phyloP scores from a whole-genome alignment of 2,113 vertebrate genomes.

The Melierax canorus region DNA sequence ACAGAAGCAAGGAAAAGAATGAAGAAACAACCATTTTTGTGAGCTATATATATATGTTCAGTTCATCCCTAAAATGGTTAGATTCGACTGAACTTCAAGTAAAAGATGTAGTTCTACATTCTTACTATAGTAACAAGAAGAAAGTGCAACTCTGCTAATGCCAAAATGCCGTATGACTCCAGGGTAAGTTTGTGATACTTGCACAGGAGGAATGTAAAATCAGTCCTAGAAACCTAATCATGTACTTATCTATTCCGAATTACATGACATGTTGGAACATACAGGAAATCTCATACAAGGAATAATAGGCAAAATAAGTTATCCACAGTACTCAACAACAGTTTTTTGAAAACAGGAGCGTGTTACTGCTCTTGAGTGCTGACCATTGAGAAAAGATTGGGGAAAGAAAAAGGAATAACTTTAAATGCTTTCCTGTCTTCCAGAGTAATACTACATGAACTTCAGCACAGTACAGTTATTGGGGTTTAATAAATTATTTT shows the following conservation, averaged over 20 bases:
- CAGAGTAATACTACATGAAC: background rate
- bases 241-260: background rate
- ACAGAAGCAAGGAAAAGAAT: background rate
- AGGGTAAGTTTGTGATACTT: background rate
- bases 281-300: background rate
- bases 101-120: background rate
- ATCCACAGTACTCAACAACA: background rate
- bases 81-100: background rate
- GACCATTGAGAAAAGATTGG: background rate
- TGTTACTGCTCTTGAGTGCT: background rate
- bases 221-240: background rate
- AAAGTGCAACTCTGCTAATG: background rate
- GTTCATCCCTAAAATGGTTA: background rate
- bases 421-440: background rate
- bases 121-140: background rate
- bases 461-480: background rate
- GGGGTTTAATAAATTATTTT: background rate
- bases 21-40: background rate
- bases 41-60: background rate
- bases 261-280: background rate
- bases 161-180: background rate
- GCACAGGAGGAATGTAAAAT: background rate
- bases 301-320: background rate
- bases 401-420: background rate
- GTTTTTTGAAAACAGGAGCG: background rate